Evolutionary conservation across 2,113 vertebrate species (phyloP), one percentile per base, ranked within the genome.

Genomic region (Upupa epops): DNA sequence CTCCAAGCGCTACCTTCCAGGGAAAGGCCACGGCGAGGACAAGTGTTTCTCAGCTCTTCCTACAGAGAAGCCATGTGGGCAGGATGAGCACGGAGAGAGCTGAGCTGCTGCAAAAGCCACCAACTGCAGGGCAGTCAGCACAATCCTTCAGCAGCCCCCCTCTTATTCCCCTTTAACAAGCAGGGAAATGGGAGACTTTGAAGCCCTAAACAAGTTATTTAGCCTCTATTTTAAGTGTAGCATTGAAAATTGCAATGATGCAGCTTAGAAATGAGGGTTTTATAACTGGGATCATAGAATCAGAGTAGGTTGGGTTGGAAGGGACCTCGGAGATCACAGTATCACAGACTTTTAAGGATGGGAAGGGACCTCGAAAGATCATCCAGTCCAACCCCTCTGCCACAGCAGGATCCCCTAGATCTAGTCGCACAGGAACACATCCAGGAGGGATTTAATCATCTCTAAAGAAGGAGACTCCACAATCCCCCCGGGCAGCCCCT

Each of bases 211-310:
- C 66, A 79, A 81, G 75, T 92, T 76, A 79, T 82, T 76, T 79
- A 74, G 69, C 59, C 72, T 42, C 79, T 40, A 79, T 19, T 91
- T 91, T 89, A 89, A 91, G 36, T 6, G 66, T 36, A 36, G 72
- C 65, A 42, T 24, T 60, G 79, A 83, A 91, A 88, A 79, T 46
- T 31, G 59, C 37, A n/a, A 31, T 73, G 79, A 82, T 34, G 68
- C 70, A 81, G 74, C 83, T 91, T 71, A 77, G 76, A 84, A 83
- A 28, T 10, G 48, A 65, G 72, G 1, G 5, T 91, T 80, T 88
- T 76, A 29, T 80, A 90, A 72, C 76, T 93, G 8, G 69, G 71
- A 94, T 87, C 63, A 73, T 11, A 42, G 40, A 42, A 42, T 42
- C 40, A 42, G 15, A 42, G 11, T 42, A 15, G 40, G 11, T 42